Conservation (phyloP, 1,140 invertebrate genomes). For the Drosophila orena region DNA sequence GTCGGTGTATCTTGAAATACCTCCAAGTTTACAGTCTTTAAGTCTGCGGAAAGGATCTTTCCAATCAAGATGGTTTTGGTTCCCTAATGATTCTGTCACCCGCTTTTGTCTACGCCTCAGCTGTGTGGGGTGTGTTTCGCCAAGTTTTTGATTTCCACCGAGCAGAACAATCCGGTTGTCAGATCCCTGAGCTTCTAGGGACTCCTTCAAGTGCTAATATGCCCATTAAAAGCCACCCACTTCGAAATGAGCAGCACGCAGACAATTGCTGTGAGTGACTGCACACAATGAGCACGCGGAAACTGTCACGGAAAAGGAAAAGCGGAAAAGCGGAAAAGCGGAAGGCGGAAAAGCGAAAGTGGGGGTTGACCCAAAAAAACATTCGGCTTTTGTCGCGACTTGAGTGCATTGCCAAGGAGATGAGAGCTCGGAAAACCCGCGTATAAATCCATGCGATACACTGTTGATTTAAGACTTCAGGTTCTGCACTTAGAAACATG, state of each 20-base stretch:
- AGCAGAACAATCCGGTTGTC: conserved; percentile 22
- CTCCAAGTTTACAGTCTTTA: neutral
- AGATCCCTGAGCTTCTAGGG: conserved; percentile 18
- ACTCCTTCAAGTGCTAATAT: conserved; percentile 46
- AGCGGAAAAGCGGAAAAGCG: conserved; percentile 19
- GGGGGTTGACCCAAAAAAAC: conserved; percentile 57
- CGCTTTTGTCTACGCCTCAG: conserved; percentile 11
- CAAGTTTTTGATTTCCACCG: conserved; percentile 13
- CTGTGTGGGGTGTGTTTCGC: conserved; percentile 15
- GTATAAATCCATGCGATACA: conserved; percentile 14
- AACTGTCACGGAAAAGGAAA: conserved; percentile 51
- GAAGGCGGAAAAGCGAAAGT: conserved; percentile 1
- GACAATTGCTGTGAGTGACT: conserved; percentile 25
- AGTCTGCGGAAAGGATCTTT: neutral
- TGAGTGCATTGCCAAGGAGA: conserved; percentile 45
- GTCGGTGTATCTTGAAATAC: neutral
- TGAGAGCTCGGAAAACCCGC: conserved; percentile 19
- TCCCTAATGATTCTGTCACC: conserved; percentile 2
- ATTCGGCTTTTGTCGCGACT: conserved; percentile 40
- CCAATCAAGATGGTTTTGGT: neutral
- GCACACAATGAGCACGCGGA: conserved; percentile 37
- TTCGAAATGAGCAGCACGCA: conserved; percentile 31
- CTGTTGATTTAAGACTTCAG: conserved; percentile 6
- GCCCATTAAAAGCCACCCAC: conserved; percentile 47
- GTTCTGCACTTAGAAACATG: neutral